A percentile compares a stretch with the other conserved stretches of the same genome.
phyloP scores from a whole-genome alignment of 2,113 vertebrate species.

The Muscicapa adusta region DNA sequence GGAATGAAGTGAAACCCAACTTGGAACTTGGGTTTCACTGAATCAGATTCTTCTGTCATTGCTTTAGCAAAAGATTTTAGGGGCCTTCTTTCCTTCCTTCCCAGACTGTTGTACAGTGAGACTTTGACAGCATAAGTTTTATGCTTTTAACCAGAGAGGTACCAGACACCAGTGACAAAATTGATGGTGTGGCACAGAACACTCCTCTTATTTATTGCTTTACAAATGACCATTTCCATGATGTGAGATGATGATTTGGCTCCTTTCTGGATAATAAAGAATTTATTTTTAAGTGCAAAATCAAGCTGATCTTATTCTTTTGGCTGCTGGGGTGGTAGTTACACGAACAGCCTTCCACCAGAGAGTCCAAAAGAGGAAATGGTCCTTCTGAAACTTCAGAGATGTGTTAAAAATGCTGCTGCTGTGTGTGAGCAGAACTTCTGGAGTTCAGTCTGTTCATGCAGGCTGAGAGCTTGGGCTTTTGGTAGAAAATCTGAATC shows the following conservation, averaged over 20 bases:
- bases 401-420: not conserved
- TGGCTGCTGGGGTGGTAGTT: not conserved
- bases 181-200: not conserved
- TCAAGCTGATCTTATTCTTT: not conserved
- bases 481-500: not conserved
- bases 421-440: not conserved
- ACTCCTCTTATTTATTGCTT: conserved; percentile 38
- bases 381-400: not conserved
- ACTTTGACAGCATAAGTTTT: not conserved
- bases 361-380: conserved; percentile 2
- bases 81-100: not conserved
- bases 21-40: not conserved
- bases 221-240: not conserved
- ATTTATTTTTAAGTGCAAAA: conserved; percentile 6
- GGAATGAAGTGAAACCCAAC: not conserved
- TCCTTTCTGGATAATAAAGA: conserved; percentile 29
- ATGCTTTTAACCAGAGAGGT: conserved; percentile 6
- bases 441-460: not conserved
- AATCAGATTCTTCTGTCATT: not conserved
- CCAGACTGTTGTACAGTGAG: conserved; percentile 13
- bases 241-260: conserved; percentile 1
- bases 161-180: not conserved
- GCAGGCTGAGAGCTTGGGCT: not conserved
- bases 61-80: not conserved
- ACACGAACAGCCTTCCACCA: not conserved